A percentile compares a stretch with the other conserved stretches of the same genome.
Conservation (phyloP, 1,140 invertebrate genomes). For the Lineus longissimus region DNA sequence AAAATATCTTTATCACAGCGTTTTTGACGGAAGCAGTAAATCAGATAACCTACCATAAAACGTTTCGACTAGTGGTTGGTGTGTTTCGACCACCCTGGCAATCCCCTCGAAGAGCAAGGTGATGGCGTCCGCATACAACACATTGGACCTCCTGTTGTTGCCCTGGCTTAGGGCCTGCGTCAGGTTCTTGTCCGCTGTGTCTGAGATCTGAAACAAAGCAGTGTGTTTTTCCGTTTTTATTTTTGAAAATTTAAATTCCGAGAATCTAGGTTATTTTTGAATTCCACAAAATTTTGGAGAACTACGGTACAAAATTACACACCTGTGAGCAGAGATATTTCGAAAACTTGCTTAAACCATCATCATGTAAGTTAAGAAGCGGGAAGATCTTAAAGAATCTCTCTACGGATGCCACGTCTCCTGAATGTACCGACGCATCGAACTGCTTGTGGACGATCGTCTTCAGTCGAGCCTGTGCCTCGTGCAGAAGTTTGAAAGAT, state of each 20-base stretch:
- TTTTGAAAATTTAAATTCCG: background rate
- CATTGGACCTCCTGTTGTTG: constrained; percentile 40
- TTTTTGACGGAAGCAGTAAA: too few species aligned
- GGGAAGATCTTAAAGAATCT: constrained; percentile 98
- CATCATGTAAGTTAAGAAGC: constrained; percentile 83
- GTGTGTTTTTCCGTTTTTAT: background rate
- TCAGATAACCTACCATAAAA: constrained; percentile 70
- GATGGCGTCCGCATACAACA: constrained; percentile 49
- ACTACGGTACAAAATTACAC: constrained; percentile 3
- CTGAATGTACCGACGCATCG: constrained; percentile 83
- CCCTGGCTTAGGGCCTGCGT: constrained; percentile 46
- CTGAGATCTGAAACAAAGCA: constrained; percentile 58
- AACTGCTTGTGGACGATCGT: constrained; percentile 76
- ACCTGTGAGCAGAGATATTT: constrained; percentile 73
- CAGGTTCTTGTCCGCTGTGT: constrained; percentile 72
- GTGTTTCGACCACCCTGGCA: constrained; percentile 81
- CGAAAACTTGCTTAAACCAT: constrained; percentile 89
- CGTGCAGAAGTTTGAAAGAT: constrained; percentile 75
- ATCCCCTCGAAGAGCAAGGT: constrained; percentile 76
- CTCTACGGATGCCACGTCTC: constrained; percentile 86
- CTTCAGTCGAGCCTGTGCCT: constrained; percentile 75
- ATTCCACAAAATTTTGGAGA: background rate
- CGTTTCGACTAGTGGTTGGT: constrained; percentile 89
- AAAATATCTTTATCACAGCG: too few species aligned
- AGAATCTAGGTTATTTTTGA: background rate